Base-by-base conservation (phyloP, 2,797 vertebrate species). In the Lerista edwardsae region DNA sequence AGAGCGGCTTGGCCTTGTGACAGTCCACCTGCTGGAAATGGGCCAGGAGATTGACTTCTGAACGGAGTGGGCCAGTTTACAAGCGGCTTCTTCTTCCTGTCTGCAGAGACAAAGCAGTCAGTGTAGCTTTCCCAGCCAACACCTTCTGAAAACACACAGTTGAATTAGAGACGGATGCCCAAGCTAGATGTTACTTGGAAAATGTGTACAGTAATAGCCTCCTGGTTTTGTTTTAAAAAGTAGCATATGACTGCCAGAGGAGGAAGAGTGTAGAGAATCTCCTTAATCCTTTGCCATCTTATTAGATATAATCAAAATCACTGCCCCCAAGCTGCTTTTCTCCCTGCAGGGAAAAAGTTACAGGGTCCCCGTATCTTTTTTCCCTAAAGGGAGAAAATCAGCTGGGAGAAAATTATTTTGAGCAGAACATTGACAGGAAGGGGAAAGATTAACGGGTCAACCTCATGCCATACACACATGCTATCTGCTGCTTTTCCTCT, bases 81-180 rank as follows among this genome's bases (percentile, higher is more conserved):
- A 82, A 31, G 23, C 0, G 80, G 74, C 85, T 90, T 87, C 87
- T 51, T 89, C 84, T 89, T 92, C 83, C 87, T 79, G 85, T 88
- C 95, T 96, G 84, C 82, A 92, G 93, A 91, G 75, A 86, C 84
- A 93, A 21, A 91, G 25, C 0, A 7, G 69, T 15, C 14, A 80
- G 76, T 71, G 75, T 1, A 76, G 72, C 44, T 72, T 31, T 79
- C 64, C 44, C n/a, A n/a, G n/a, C n/a, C n/a, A n/a, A 23, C 25
- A 44, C 17, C 8, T 14, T 67, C 47, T 77, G 59, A 59, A 34
- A 84, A 29, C 31, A 23, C n/a, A 65, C 36, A 64, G 57, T n/a
- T 69, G 39, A 36, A 3, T 21, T 14, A 6, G 74, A 86, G 61
- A 29, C 19, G 39, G 65, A 19, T 2, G 8, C 10, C 39, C 39